phyloP scores from a whole-genome alignment of 2,888 invertebrate genomes.

The Drosophila seclusa region DNA sequence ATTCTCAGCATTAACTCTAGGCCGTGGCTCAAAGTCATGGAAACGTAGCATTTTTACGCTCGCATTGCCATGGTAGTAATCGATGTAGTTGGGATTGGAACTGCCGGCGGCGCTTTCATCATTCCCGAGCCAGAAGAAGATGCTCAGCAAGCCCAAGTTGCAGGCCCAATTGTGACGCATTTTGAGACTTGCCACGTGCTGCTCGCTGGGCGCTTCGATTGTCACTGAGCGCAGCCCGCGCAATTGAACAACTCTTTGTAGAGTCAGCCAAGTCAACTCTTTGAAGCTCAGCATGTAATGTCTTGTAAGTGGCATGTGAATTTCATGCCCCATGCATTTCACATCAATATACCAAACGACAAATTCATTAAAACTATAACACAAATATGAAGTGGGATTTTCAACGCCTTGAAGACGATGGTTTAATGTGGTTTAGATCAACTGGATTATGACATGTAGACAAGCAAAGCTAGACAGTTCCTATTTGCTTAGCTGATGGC shows the following conservation, averaged over 20 bases:
- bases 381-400: slow-evolving; percentile 21
- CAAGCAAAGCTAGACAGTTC: not conserved
- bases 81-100: slow-evolving; percentile 31
- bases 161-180: slow-evolving; percentile 42
- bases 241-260: slow-evolving; percentile 40
- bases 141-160: slow-evolving; percentile 33
- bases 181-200: slow-evolving; percentile 27
- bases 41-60: slow-evolving; percentile 69
- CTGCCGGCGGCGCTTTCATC: slow-evolving; percentile 41
- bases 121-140: slow-evolving; percentile 38
- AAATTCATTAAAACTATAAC: slow-evolving; percentile 47
- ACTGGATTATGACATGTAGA: slow-evolving; percentile 24
- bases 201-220: slow-evolving; percentile 28
- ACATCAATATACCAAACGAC: slow-evolving; percentile 57
- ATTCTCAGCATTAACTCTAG: not conserved
- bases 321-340: slow-evolving; percentile 62
- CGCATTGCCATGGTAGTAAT: slow-evolving; percentile 51
- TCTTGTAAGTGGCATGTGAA: slow-evolving; percentile 31
- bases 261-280: not conserved
- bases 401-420: slow-evolving; percentile 25
- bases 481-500: slow-evolving; percentile 1
- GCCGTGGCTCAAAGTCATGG: slow-evolving; percentile 77
- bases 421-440: not conserved
- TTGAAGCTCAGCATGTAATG: not conserved
- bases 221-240: slow-evolving; percentile 44